phyloP scores from a whole-genome alignment of 2,797 vertebrate species.

The Anas acuta region DNA sequence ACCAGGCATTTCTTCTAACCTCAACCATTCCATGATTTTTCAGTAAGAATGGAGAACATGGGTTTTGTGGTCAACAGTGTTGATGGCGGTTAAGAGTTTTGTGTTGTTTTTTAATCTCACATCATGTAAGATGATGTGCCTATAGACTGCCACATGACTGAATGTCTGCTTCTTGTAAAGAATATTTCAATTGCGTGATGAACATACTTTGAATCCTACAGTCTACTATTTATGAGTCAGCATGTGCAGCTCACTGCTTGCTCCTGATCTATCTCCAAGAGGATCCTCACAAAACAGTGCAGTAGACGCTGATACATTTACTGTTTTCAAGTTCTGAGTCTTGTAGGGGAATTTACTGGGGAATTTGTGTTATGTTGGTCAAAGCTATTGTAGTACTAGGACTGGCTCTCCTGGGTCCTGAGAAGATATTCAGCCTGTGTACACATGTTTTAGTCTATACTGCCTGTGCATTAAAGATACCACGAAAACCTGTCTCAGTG shows the following conservation, averaged over 20 bases:
- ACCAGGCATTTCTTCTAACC: background rate
- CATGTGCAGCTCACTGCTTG: background rate
- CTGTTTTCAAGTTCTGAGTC: background rate
- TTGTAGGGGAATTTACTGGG: background rate
- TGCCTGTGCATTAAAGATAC: background rate
- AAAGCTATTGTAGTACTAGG: background rate
- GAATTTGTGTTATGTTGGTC: background rate
- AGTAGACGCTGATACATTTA: background rate
- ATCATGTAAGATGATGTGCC: background rate
- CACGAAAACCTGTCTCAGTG: background rate
- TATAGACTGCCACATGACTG: background rate
- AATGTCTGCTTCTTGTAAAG: background rate
- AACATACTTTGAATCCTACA: background rate
- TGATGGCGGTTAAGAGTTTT: too few species aligned
- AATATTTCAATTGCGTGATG: accelerated
- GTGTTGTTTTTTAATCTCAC: background rate
- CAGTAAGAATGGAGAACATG: background rate
- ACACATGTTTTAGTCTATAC: background rate
- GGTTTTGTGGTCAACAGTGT: background rate
- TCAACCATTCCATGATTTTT: background rate
- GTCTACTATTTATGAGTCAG: background rate
- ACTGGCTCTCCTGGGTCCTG: background rate
- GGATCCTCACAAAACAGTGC: background rate
- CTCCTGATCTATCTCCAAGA: background rate
- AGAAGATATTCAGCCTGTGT: background rate